phyloP scores from a whole-genome alignment of 2,888 invertebrate genomes.

The Diarsia dahlii region DNA sequence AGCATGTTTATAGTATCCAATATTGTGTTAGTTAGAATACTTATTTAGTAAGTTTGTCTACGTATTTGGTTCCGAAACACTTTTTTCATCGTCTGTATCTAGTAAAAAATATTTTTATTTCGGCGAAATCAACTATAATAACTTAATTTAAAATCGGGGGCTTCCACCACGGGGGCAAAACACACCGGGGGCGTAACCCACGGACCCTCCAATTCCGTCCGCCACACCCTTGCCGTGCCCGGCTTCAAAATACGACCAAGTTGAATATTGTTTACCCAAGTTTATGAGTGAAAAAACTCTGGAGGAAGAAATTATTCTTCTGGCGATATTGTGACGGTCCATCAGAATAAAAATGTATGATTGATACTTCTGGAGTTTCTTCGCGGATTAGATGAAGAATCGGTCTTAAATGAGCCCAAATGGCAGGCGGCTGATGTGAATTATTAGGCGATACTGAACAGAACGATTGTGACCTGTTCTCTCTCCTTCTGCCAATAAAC shows the following conservation, averaged over 20 bases:
- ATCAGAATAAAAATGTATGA: slow-evolving; percentile 65
- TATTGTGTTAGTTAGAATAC: no score
- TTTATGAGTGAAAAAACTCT: slow-evolving; percentile 50
- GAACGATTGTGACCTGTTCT: slow-evolving; percentile 57
- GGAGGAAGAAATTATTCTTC: slow-evolving; percentile 63
- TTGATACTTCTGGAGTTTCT: slow-evolving; percentile 36
- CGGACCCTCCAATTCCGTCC: slow-evolving; percentile 64
- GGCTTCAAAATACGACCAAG: slow-evolving; percentile 64
- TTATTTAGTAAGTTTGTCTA: no score
- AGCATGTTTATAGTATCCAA: no score
- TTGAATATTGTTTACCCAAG: slow-evolving; percentile 48
- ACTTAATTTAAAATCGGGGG: no score
- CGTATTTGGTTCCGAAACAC: no score
- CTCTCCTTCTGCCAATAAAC: slow-evolving; percentile 50
- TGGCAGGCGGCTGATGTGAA: slow-evolving; percentile 53
- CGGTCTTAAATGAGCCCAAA: slow-evolving; percentile 46
- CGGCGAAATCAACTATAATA: no score
- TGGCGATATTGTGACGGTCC: slow-evolving; percentile 65
- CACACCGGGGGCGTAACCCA: no score
- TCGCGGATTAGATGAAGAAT: slow-evolving; percentile 53
- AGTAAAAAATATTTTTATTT: no score
- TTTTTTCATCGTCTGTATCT: no score
- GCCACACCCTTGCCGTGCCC: slow-evolving; percentile 65
- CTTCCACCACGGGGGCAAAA: no score
- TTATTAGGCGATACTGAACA: slow-evolving; percentile 52